phyloP scores from a whole-genome alignment of 2,888 invertebrate genomes.

The Agrochola macilenta region DNA sequence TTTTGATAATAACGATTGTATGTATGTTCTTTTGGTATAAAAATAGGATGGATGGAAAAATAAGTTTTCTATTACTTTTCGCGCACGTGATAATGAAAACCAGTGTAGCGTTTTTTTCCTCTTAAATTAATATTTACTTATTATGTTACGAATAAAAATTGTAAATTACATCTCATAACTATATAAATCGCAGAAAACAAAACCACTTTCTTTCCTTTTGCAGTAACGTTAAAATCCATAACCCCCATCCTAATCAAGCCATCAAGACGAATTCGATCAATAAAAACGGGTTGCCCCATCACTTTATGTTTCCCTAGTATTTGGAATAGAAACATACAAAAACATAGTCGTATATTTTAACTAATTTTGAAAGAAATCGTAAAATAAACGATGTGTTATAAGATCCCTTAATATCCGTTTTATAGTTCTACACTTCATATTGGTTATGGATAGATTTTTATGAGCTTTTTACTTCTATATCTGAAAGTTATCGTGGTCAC shows the following conservation, averaged over 20 bases:
- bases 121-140: not conserved
- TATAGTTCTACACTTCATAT: slow-evolving; percentile 63
- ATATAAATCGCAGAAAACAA: slow-evolving; percentile 1
- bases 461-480: slow-evolving; percentile 58
- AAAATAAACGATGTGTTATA: slow-evolving; percentile 59
- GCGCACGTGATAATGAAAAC: not conserved
- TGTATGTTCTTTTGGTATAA: not conserved
- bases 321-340: slow-evolving; percentile 54
- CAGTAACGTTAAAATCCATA: slow-evolving; percentile 36
- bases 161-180: slow-evolving; percentile 5
- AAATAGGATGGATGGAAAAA: too few species aligned
- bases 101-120: not conserved
- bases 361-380: slow-evolving; percentile 61
- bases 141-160: not conserved
- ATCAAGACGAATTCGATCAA: slow-evolving; percentile 57
- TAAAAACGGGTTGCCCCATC: slow-evolving; percentile 51
- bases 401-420: slow-evolving; percentile 50
- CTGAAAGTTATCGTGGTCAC: slow-evolving; percentile 50
- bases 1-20: not conserved
- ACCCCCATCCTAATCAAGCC: slow-evolving; percentile 49
- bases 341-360: slow-evolving; percentile 47
- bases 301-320: slow-evolving; percentile 54
- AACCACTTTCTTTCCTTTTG: not conserved
- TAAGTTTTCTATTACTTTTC: not conserved
- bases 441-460: slow-evolving; percentile 57